Evolutionary conservation across 2,113 vertebrate genomes (phyloP), one percentile per base, ranked within the genome.

Genomic region (Dicerorhinus sumatrensis): DNA sequence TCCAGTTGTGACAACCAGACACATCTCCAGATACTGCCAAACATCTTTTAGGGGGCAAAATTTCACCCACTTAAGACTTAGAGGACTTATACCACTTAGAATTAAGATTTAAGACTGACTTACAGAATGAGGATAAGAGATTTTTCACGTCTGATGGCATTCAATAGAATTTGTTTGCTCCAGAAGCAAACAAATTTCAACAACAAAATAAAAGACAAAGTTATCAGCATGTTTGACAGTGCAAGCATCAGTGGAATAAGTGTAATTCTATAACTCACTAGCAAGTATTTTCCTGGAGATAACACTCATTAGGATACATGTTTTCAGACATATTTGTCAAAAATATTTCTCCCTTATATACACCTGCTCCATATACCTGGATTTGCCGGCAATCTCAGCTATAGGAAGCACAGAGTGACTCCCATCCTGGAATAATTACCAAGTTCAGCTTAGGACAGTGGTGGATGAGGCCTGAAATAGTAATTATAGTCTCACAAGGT

Each of bases 381-480:
- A n/a, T 65, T 95, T 94, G 33, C 48, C 95, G 91, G 51, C 51
- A 54, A 3, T 42, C 84, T 65, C 93, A 89, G 94, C 48, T 54
- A 36, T 51, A 81, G 72, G 60, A 96, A 79, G 36, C 21, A 70
- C 91, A 27, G 14, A 73, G 29, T 54, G 20, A 33, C 8, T 89
- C 36, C 48, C 81, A 2, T 87, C 16, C 9, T 58, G 48, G 14
- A 31, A 54, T 84, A 51, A 77, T 85, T 48, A 51, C 18, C 20
- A 54, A 46, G 39, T 82, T 90, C 27, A 86, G n/a, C 29, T 20
- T 16, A 77, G 46, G 48, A 73, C 9, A 63, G 46, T 33, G 29
- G 39, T 56, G 77, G 25, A n/a, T 54, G 29, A 92, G 31, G 36
- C 48, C 56, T 48, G 39, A 89, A 94, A 77, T 63, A 80, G 89